phyloP scores from a whole-genome alignment of 2,113 vertebrate species.

The Piaya cayana region DNA sequence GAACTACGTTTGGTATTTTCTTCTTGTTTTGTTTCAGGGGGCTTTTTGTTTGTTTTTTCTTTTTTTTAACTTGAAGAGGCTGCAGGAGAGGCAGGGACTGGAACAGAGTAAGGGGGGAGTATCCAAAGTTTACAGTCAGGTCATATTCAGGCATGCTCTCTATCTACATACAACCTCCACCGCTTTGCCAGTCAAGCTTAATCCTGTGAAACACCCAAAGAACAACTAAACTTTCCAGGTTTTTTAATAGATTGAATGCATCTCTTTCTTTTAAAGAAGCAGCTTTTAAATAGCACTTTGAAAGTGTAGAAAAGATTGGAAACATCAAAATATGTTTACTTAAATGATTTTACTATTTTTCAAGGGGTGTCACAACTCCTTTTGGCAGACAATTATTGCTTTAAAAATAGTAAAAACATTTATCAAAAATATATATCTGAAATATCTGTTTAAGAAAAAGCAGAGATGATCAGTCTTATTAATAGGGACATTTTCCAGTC shows the following conservation, averaged over 20 bases:
- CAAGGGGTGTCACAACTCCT: fast-evolving
- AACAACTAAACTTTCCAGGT: neutral
- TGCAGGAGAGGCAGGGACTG: neutral
- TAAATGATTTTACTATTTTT: neutral
- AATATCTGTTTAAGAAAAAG: neutral
- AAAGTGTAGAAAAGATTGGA: neutral
- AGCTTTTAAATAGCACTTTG: neutral
- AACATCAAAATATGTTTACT: neutral
- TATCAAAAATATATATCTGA: neutral
- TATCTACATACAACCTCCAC: fast-evolving
- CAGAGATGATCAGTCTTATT: neutral
- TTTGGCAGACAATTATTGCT: neutral
- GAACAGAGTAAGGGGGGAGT: neutral
- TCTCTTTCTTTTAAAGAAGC: neutral
- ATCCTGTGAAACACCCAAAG: neutral
- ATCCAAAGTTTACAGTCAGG: neutral
- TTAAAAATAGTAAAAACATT: neutral
- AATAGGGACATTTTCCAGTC: neutral
- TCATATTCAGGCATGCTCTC: fast-evolving
- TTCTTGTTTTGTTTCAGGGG: too few relatives aligned
- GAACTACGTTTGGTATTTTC: neutral
- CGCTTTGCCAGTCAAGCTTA: neutral
- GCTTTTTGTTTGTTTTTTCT: too few relatives aligned
- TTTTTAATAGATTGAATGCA: neutral
- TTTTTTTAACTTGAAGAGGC: neutral